Evolutionary conservation across 2,888 invertebrate genomes (phyloP), one percentile per base, ranked within the genome.

Genomic region (Monopis laevigella): DNA sequence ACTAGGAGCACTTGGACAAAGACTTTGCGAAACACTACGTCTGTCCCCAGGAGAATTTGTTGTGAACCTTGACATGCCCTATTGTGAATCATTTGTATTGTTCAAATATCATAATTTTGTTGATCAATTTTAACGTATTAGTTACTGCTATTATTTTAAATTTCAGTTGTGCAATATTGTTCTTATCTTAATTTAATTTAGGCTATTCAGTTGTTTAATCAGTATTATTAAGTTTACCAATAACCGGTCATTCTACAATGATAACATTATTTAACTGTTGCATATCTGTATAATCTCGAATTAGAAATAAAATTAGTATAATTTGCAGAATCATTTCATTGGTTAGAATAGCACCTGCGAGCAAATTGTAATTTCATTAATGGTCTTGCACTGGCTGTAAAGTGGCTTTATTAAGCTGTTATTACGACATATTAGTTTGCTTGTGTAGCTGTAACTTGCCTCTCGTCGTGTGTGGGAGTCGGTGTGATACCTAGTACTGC

Each of bases 1-100:
- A 34, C 41, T 36, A 16, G 13, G 8, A 13, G 21, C 13, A 29
- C 8, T 29, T 41, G 51, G 47, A 58, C 59, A 58, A 58, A 58
- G 56, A 51, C 47, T 43, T 62, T 61, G 58, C 58, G 56, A 62
- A 60, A 62, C 56, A 51, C 54, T 49, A 55, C 54, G 52, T 54
- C 50, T 55, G 48, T 48, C 57, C 55, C 53, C 51, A 47, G 39
- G 40, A 50, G 51, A 21, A n/a, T 32, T 36, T 21, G 21, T 7
- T 36, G 12, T 36, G 21, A 21, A 21, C 64, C 63, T 63, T 63
- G 63, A 62, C 58, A 56, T 36, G n/a, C 12, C 36, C 21, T 12
- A n/a, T 13, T 36, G 32, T 17, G 36, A 36, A 36, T 36, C 36
- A 36, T 19, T 36, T n/a, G n/a, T 32, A 10, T 17, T 36, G 21